Evolutionary conservation across 1,140 invertebrate species (phyloP).

Genomic region (Sminthurides bifidus): DNA sequence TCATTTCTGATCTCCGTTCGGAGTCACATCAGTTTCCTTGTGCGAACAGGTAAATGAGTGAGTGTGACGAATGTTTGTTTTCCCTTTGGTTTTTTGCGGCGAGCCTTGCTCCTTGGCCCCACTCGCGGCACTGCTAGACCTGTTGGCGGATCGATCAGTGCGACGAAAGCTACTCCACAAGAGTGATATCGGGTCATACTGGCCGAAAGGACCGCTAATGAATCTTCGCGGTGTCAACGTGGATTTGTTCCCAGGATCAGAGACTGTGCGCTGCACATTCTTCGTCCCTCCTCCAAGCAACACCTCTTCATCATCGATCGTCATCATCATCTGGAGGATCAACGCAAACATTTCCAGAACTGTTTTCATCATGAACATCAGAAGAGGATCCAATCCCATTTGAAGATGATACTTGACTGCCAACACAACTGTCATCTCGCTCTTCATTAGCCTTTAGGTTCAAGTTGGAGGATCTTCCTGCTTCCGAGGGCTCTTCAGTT

Average conservation of each 20-base stretch:
- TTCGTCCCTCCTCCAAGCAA: slow-evolving; percentile 8
- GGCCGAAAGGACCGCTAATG: slow-evolving; percentile 28
- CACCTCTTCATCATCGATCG: slow-evolving; percentile 19
- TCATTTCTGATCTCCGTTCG: slow-evolving; percentile 10
- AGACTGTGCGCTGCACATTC: slow-evolving; percentile 30
- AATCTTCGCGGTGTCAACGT: slow-evolving; percentile 28
- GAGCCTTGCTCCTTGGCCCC: slow-evolving; percentile 11
- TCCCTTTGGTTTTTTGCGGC: slow-evolving; percentile 23
- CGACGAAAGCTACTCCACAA: slow-evolving; percentile 30
- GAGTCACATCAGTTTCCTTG: slow-evolving; percentile 14
- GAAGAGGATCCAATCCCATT: slow-evolving; percentile 29
- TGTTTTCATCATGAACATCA: slow-evolving; percentile 34
- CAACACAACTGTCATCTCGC: slow-evolving; percentile 5
- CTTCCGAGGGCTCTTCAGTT: slow-evolving; percentile 38
- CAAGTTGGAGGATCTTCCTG: not conserved
- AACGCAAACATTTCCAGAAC: slow-evolving; percentile 26
- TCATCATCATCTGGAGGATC: too few relatives aligned
- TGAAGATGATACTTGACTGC: slow-evolving; percentile 27
- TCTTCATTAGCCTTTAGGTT: not conserved
- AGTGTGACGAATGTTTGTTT: slow-evolving; percentile 30
- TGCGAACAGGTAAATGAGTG: slow-evolving; percentile 31
- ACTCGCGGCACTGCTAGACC: not conserved
- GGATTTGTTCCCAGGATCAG: slow-evolving; percentile 29
- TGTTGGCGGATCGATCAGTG: slow-evolving; percentile 16
- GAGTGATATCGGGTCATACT: slow-evolving; percentile 30